Conservation (phyloP, 1,140 invertebrate species). For the Ditylenchus dipsaci region DNA sequence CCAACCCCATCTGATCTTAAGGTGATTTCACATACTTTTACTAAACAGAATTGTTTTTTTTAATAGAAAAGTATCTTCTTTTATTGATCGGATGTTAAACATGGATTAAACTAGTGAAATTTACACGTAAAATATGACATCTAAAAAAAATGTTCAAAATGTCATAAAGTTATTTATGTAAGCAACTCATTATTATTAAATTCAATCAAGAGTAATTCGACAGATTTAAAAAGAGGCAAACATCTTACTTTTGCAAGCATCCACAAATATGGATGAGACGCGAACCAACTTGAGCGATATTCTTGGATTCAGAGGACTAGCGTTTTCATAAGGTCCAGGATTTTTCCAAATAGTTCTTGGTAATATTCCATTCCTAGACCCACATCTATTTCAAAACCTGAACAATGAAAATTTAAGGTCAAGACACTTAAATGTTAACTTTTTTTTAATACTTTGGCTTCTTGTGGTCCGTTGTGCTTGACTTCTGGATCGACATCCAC, state of each 20-base stretch:
- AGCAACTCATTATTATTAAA: no score
- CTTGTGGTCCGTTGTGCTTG: slow-evolving; percentile 15
- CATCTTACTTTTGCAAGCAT: slow-evolving; percentile 40
- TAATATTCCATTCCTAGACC: slow-evolving; percentile 26
- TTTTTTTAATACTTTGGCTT: background rate
- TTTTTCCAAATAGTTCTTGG: slow-evolving; percentile 43
- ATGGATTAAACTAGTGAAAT: no score
- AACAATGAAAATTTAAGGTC: slow-evolving; percentile 8
- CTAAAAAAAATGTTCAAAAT: no score
- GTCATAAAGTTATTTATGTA: no score
- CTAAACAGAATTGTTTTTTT: no score
- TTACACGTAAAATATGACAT: no score
- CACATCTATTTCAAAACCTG: slow-evolving; percentile 30
- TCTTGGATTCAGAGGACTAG: slow-evolving; percentile 47
- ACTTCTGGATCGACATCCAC: slow-evolving; percentile 44
- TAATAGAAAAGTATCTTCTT: no score
- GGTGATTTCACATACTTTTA: no score
- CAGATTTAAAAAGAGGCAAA: background rate
- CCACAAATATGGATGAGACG: slow-evolving; percentile 41
- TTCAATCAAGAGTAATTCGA: slow-evolving; percentile 6
- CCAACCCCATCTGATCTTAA: no score
- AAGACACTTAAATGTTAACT: slow-evolving; percentile 11
- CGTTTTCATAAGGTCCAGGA: slow-evolving; percentile 51
- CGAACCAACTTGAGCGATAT: slow-evolving; percentile 41
- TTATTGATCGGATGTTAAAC: no score